Evolutionary conservation across 1,140 invertebrate species (phyloP), one percentile per base, ranked within the genome.

Genomic region (Saccostrea glomerata): DNA sequence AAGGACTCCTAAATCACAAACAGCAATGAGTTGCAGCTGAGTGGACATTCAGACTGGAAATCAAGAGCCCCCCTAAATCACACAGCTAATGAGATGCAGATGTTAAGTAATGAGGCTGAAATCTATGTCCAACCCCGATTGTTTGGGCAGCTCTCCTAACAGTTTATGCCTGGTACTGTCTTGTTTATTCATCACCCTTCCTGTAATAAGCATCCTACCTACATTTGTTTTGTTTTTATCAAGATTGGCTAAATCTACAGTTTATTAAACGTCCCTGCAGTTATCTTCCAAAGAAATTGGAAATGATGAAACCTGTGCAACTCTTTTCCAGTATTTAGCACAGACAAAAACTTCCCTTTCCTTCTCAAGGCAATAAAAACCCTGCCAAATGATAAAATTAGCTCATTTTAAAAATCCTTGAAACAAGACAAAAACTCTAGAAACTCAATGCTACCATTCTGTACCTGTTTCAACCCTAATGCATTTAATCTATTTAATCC

Each of bases 161-260:
- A 77, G 15, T 66, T 20, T 66, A 20, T 66, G 60, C 23, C 60
- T n/a, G 60, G 23, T 66, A 6, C 60, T 66, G 1, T 66, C 60
- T 66, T 66, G n/a, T 66, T 66, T 66, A 66, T 23, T 66, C 60
- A 66, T 66, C 60, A 20, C 60, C 60, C 47, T n/a, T 66, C 60
- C 60, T 20, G 60, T 66, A 66, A 66, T 66, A 20, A 66, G 60
- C 60, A 7, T 20, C 20, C 20, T 66, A 23, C 20, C 23, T 66
- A 66, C 60, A 66, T 66, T 66, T 47, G 47, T 47, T 47, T 47
- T 47, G 47, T 47, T 47, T 47, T 47, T 47, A 47, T 47, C 47
- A 47, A 47, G 47, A 47, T 47, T 5, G 6, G 47, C 47, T 7
- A 47, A 47, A 47, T 5, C 47, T 47, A 47, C 9, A 47, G 47